Evolutionary conservation across 2,797 vertebrate species (phyloP), one percentile per base, ranked within the genome.

Genomic region (Melanotaenia parkinsoni): DNA sequence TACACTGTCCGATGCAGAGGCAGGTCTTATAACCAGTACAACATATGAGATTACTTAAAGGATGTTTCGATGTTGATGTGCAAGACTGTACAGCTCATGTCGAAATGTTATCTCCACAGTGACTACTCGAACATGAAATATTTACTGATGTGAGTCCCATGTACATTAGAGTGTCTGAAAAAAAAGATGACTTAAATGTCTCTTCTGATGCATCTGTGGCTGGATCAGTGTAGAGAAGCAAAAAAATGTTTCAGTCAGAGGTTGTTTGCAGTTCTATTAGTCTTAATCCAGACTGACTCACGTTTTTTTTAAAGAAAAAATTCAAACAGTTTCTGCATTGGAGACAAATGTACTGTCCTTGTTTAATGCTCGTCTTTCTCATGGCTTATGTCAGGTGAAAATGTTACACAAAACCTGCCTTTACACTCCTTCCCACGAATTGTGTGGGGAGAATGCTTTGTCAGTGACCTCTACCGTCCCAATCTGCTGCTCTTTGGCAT

Each of bases 401-500:
- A 40, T 67, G 69, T 63, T 38, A 67, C 63, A 80, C 64, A 63
- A 82, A 82, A 62, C 47, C 60, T 12, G 24, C 14, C 63, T 76
- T 54, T n/a, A 14, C 13, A 24, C 56, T 74, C 62, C 50, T 56
- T 80, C 56, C 32, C 32, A 28, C 16, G 22, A 72, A 57, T 76
- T 54, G 56, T 89, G 83, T 62, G 37, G 67, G 26, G 40, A 58
- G 67, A 67, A 83, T 84, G 81, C 89, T 86, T 88, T 84, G 82
- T 88, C 88, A 91, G 59, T 92, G 92, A 93, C 92, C 89, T 91
- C 70, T 73, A 68, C 73, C 40, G 63, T 63, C 76, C 77, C 82
- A 86, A 88, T 89, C 81, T 89, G 86, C 74, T 91, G 88, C 84
- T 91, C 89, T 88, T 82, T 91, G 77, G 75, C 77, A 82, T 85